These are phyloP conservation scores for Hyperoplus immaculatus DNA, from an alignment of 2,797 vertebrate genomes.

Conservation along the genomic window DNA sequence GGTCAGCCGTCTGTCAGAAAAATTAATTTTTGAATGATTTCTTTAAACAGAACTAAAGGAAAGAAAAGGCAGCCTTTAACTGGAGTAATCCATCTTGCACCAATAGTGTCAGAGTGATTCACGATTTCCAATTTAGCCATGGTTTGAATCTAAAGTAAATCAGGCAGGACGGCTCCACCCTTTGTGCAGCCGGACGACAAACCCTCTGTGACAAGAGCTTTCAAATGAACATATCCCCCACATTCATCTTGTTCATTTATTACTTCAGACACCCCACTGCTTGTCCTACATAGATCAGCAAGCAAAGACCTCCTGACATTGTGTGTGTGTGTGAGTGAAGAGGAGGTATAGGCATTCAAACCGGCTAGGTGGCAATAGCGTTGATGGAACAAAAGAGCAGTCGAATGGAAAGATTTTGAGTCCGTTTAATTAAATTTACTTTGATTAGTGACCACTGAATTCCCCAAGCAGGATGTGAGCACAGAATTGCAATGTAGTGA, in stretches of 20 bases:
- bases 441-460: conserved; percentile 69
- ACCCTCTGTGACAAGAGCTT: conserved; percentile 72
- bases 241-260: conserved; percentile 82
- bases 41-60: conserved; percentile 78
- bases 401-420: conserved; percentile 42
- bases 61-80: conserved; percentile 83
- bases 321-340: conserved; percentile 56
- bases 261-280: conserved; percentile 68
- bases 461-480: conserved; percentile 41
- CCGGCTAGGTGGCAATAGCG: conserved; percentile 39
- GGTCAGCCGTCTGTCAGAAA: conserved; percentile 76
- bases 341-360: conserved; percentile 41
- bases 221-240: conserved; percentile 79
- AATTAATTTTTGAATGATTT: conserved; percentile 81
- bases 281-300: conserved; percentile 78
- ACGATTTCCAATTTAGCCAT: conserved; percentile 88
- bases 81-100: conserved; percentile 87
- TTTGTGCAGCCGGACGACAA: conserved; percentile 76
- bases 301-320: conserved; percentile 67
- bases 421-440: conserved; percentile 62
- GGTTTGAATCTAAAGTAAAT: conserved; percentile 87
- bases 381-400: conserved; percentile 61
- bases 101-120: conserved; percentile 87
- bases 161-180: conserved; percentile 78
- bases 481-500: conserved; percentile 36